These are phyloP conservation scores for Microtus ochrogaster DNA, from an alignment of 2,113 vertebrate species.

Conservation along the genomic window DNA sequence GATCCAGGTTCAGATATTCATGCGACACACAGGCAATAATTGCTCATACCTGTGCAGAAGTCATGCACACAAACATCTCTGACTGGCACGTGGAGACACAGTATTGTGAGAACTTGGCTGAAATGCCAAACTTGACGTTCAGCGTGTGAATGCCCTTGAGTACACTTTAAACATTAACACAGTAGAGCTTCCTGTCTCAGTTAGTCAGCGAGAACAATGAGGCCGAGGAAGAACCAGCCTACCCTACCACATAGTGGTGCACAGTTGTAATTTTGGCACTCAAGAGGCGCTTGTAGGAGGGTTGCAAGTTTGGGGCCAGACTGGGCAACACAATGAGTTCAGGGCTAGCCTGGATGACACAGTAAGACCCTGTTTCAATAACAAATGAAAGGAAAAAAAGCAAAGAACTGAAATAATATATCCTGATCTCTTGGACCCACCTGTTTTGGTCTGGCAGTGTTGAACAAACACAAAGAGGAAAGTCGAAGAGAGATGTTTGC, in stretches of 20 bases:
- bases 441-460: not conserved
- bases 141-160: not conserved
- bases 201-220: not conserved
- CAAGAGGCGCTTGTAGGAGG: not conserved
- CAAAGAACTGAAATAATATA: not conserved
- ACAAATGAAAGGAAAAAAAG: not conserved
- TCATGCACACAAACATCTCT: not conserved
- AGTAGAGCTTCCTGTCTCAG: not conserved
- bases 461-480: not conserved
- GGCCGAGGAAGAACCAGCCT: not conserved
- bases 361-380: not conserved
- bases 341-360: not conserved
- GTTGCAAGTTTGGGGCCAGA: not conserved
- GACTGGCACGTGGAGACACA: conserved; percentile 2
- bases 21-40: not conserved
- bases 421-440: not conserved
- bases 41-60: not conserved
- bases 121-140: conserved; percentile 47
- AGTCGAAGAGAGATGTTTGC: not conserved
- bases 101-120: conserved; percentile 39
- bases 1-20: not conserved
- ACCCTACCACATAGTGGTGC: not conserved
- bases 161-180: not conserved
- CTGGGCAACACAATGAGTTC: not conserved
- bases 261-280: not conserved